These are phyloP conservation scores for Hirudo medicinalis DNA, from an alignment of 1,140 invertebrate genomes.

Conservation along the genomic window DNA sequence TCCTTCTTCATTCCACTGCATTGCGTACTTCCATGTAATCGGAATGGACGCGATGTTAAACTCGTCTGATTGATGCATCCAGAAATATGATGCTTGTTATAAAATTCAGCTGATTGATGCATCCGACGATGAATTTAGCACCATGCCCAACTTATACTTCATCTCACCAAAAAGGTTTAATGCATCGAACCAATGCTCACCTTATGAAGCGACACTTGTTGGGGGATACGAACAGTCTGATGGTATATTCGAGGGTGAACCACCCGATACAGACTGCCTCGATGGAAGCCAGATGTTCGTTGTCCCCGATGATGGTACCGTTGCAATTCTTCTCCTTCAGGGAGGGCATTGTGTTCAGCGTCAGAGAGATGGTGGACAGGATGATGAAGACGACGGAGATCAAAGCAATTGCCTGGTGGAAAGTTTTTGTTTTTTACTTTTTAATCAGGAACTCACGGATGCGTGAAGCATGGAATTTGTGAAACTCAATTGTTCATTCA, in stretches of 20 bases:
- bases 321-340: slow-evolving; percentile 51
- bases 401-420: slow-evolving; percentile 83
- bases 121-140: too few species aligned
- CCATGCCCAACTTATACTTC: too few species aligned
- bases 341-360: slow-evolving; percentile 90
- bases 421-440: background rate
- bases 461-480: too few species aligned
- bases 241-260: slow-evolving; percentile 96
- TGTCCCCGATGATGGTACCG: slow-evolving; percentile 27
- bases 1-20: too few species aligned
- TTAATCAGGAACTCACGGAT: background rate
- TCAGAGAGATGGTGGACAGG: slow-evolving; percentile 91
- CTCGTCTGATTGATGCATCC: too few species aligned
- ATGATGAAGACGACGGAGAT: slow-evolving; percentile 99
- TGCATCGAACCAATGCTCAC: background rate
- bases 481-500: too few species aligned
- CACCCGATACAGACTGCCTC: slow-evolving; percentile 99
- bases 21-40: too few species aligned
- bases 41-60: too few species aligned
- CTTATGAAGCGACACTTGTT: slow-evolving; percentile 99
- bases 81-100: too few species aligned
- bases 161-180: too few species aligned
- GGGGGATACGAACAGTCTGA: slow-evolving; percentile 92
- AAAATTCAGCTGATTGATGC: too few species aligned
- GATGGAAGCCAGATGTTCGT: slow-evolving; percentile 35